phyloP scores from a whole-genome alignment of 1,140 invertebrate genomes.

The Bombus confusus region DNA sequence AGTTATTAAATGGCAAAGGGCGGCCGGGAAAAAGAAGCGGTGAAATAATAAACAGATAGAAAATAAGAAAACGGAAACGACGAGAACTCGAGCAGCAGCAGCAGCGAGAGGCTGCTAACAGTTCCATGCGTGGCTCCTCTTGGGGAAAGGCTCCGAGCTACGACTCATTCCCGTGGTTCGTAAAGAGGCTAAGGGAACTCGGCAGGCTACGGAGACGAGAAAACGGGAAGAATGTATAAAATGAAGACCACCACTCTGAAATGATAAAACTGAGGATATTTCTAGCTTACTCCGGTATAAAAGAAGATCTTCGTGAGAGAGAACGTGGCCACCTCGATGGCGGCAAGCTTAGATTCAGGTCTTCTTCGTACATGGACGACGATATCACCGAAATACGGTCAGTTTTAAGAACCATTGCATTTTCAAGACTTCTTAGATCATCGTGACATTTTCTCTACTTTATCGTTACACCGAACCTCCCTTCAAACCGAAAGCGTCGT shows the following conservation, averaged over 20 bases:
- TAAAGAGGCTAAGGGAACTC: constrained; percentile 60
- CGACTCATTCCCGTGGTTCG: constrained; percentile 66
- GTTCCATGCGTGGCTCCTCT: constrained; percentile 54
- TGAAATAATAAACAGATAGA: constrained; percentile 5
- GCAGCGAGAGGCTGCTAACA: constrained; percentile 53
- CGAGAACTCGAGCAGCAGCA: constrained; percentile 35
- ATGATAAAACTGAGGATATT: constrained; percentile 69
- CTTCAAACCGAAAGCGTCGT: background rate
- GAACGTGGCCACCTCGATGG: constrained; percentile 50
- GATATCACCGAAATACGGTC: constrained; percentile 57
- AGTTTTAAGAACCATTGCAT: constrained; percentile 59
- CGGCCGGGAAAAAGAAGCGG: background rate
- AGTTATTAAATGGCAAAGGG: constrained; percentile 25
- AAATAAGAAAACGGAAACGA: constrained; percentile 20
- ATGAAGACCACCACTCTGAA: constrained; percentile 63
- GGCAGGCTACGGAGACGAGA: constrained; percentile 23
- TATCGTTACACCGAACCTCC: background rate
- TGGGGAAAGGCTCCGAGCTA: constrained; percentile 59
- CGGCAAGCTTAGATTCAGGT: constrained; percentile 49
- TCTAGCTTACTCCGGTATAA: constrained; percentile 58
- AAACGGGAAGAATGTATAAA: constrained; percentile 58
- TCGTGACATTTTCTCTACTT: constrained; percentile 27
- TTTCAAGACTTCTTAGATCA: constrained; percentile 14
- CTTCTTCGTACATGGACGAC: constrained; percentile 60
- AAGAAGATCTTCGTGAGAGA: constrained; percentile 27